Base-by-base conservation (phyloP, 1,140 invertebrate genomes). In the Antheraea pernyi region DNA sequence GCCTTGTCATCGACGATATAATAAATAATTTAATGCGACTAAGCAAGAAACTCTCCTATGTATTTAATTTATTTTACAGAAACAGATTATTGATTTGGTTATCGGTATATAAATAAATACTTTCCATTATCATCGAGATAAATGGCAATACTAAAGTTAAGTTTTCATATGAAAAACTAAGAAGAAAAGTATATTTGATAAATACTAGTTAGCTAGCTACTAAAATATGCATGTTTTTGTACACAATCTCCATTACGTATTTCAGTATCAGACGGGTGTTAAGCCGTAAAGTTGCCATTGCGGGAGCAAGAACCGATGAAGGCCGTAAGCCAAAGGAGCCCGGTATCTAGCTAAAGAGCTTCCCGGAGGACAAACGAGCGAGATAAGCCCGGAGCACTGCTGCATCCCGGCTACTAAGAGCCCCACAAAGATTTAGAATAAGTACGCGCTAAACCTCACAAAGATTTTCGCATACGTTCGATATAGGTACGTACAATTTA, bases 361-460 rank as follows among this genome's bases (percentile, higher is more conserved):
- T 83, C 78, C 80, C 73, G 69, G 64, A 78, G 79, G 76, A 84
- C 82, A 82, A 84, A 84, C 78, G 82, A 84, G 77, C 72, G 61
- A 76, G 82, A 84, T 82, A 84, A 84, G 79, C 68, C 76, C 22
- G 65, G 71, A 73, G 70, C 74, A 59, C 65, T 67, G 71, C 70
- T 71, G 46, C 46, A 53, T 53, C 74, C 65, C 68, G 61, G n/a
- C 60, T 42, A 48, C 67, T 76, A 72, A 65, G 64, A 42, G 19
- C 37, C 8, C 13, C n/a, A 42, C 64, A 18, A 46, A 48, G 64
- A 65, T 65, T 48, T 65, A 76, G 69, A 71, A 65, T 66, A 53
- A 62, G 69, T 61, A 71, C 68, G 69, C 67, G 60, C 68, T 72
- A 63, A 64, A 39, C 64, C 72, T 53, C 42, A 61, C 61, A 42